Conservation (phyloP, 2,113 vertebrate species). For the Catharus minimus region DNA sequence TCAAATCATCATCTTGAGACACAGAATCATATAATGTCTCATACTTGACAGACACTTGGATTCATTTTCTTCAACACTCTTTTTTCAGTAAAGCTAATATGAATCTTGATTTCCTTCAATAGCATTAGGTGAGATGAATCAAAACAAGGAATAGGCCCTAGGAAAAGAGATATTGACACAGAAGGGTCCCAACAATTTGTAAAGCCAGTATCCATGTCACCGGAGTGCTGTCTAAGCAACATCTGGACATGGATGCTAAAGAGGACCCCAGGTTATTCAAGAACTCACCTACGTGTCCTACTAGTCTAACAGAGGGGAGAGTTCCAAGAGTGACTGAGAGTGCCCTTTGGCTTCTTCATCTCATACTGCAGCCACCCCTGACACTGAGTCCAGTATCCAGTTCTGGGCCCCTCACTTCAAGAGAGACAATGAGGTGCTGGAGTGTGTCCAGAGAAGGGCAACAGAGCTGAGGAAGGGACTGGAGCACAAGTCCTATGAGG, state of each 20-base stretch:
- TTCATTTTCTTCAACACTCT: background rate
- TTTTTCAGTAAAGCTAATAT: background rate
- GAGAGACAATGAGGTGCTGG: background rate
- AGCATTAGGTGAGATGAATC: background rate
- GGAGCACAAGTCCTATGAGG: background rate
- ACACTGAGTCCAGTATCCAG: fast-evolving
- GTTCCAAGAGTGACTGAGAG: background rate
- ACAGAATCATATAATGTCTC: background rate
- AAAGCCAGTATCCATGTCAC: background rate
- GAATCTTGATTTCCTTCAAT: background rate
- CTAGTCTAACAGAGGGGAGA: background rate
- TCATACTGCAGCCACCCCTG: background rate
- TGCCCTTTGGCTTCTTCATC: background rate
- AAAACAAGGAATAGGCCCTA: background rate
- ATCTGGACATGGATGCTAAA: background rate
- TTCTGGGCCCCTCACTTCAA: background rate
- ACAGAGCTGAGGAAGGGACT: background rate
- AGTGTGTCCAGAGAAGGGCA: background rate
- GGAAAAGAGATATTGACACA: background rate
- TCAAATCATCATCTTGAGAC: background rate
- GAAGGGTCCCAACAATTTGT: background rate
- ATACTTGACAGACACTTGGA: background rate
- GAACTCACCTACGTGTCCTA: fast-evolving
- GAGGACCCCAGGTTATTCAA: background rate
- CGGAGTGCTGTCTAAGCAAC: background rate